These are phyloP conservation scores for Resseliella maxima DNA, from an alignment of 2,888 invertebrate genomes.

Conservation along the genomic window DNA sequence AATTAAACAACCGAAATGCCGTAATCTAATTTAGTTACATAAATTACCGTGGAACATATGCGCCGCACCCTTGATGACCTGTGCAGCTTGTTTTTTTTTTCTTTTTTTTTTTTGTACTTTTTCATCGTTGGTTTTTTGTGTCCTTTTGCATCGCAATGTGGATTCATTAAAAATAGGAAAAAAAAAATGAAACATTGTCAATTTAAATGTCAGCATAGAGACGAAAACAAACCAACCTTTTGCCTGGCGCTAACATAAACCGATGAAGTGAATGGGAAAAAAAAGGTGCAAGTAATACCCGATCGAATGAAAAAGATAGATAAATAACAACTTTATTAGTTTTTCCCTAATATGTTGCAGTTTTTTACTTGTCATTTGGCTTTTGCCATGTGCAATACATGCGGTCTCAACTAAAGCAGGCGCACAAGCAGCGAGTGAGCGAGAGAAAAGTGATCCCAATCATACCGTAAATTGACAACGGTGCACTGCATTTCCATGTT, in stretches of 20 bases:
- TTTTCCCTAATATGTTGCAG: conserved; percentile 30
- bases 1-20: neutral
- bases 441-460: conserved; percentile 12
- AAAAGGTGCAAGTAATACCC: neutral
- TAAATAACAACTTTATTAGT: conserved; percentile 53
- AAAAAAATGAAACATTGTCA: conserved; percentile 47
- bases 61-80: conserved; percentile 24
- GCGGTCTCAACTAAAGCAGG: neutral
- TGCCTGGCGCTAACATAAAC: neutral
- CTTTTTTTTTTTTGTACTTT: neutral
- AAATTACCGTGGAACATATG: neutral
- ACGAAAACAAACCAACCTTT: neutral
- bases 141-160: neutral
- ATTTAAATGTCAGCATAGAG: neutral
- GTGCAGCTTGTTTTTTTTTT: neutral
- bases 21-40: neutral
- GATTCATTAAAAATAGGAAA: neutral
- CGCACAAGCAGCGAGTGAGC: neutral
- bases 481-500: conserved; percentile 44
- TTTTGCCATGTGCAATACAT: neutral
- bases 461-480: conserved; percentile 48
- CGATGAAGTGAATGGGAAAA: conserved; percentile 3
- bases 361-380: neutral
- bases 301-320: conserved; percentile 33
- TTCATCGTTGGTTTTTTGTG: no score